Evolutionary conservation across 2,113 vertebrate genomes (phyloP).

Genomic region (Mormoops blainvillei): DNA sequence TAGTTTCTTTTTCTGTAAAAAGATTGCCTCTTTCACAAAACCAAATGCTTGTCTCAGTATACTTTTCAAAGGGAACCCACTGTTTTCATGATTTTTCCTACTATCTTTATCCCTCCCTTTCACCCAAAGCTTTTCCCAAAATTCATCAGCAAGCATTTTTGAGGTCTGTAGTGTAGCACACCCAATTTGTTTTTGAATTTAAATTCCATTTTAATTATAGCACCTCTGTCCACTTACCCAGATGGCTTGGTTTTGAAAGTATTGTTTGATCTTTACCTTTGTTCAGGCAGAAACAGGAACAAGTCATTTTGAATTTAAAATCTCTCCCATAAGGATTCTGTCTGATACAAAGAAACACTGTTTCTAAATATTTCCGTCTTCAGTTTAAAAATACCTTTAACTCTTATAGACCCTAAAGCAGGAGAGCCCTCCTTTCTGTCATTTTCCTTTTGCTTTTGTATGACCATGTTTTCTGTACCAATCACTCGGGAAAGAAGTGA

Average conservation of each 20-base stretch:
- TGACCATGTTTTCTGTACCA: slow-evolving; percentile 63
- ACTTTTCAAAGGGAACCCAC: background rate
- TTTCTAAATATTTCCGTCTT: background rate
- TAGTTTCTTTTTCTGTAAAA: slow-evolving; percentile 8
- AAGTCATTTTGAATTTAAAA: background rate
- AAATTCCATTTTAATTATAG: background rate
- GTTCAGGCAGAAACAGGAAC: slow-evolving; percentile 1
- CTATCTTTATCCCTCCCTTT: background rate
- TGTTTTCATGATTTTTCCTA: background rate
- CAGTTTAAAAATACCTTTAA: background rate
- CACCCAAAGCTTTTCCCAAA: background rate
- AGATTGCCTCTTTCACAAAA: slow-evolving; percentile 28
- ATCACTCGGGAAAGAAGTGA: slow-evolving; percentile 60
- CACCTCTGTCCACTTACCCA: background rate
- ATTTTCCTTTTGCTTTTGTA: background rate
- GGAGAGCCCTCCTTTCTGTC: background rate
- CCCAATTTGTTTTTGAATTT: background rate
- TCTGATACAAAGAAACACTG: background rate
- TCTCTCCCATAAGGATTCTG: background rate
- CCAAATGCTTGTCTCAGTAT: slow-evolving; percentile 5
- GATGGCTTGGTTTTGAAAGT: slow-evolving; percentile 22
- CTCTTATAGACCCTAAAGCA: background rate
- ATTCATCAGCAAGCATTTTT: background rate
- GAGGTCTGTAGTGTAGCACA: slow-evolving; percentile 7
- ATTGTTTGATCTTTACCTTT: background rate